Evolutionary conservation across 2,113 vertebrate genomes (phyloP).

Genomic region (Pituophis catenifer): DNA sequence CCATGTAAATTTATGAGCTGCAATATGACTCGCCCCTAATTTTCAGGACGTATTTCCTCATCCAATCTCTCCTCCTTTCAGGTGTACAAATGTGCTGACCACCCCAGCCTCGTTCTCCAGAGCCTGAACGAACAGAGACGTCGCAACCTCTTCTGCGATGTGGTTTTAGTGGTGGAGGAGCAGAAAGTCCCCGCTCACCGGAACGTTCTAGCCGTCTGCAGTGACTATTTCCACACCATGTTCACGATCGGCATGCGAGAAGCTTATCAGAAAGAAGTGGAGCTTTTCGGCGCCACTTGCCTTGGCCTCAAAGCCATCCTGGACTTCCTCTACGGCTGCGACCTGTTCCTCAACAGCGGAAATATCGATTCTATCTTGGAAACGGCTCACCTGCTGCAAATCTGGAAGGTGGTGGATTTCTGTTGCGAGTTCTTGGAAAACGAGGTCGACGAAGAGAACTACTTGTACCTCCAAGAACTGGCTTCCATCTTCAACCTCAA

Average conservation of each 20-base stretch:
- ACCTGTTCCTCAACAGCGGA: slow-evolving; percentile 85
- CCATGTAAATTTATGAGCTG: too few relatives aligned
- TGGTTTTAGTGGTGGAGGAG: slow-evolving; percentile 85
- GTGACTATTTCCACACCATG: slow-evolving; percentile 95
- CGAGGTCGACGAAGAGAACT: slow-evolving; percentile 90
- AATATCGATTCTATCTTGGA: slow-evolving; percentile 88
- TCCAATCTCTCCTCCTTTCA: slow-evolving; percentile 42
- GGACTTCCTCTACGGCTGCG: slow-evolving; percentile 89
- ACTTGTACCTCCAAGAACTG: slow-evolving; percentile 90
- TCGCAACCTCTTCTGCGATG: slow-evolving; percentile 83
- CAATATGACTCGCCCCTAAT: background rate
- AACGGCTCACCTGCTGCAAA: slow-evolving; percentile 90
- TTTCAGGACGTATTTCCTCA: background rate
- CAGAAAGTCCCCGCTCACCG: slow-evolving; percentile 84
- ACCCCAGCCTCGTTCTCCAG: slow-evolving; percentile 77
- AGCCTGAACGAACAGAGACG: slow-evolving; percentile 88
- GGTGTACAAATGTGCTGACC: slow-evolving; percentile 83
- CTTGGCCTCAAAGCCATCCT: slow-evolving; percentile 86
- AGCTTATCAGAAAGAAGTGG: slow-evolving; percentile 86
- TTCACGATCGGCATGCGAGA: slow-evolving; percentile 94
- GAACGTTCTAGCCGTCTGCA: slow-evolving; percentile 87
- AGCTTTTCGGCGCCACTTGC: slow-evolving; percentile 85
- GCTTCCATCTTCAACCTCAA: slow-evolving; percentile 90
- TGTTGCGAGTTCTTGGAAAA: slow-evolving; percentile 93
- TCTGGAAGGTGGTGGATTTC: slow-evolving; percentile 91